These are phyloP conservation scores for Coilia nasus DNA, from an alignment of 2,797 vertebrate species.

Conservation along the genomic window DNA sequence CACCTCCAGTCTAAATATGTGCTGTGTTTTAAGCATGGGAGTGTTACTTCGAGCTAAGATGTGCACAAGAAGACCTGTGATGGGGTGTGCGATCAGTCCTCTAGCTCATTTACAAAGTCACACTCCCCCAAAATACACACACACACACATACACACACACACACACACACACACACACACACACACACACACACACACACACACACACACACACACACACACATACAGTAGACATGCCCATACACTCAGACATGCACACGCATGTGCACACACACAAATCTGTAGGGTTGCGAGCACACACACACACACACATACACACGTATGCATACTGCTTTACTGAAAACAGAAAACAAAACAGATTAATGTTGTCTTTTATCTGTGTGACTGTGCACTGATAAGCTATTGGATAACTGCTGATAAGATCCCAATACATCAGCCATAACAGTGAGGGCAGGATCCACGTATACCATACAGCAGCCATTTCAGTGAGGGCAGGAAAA, in stretches of 20 bases:
- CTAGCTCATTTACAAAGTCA: no score
- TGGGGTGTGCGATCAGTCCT: background rate
- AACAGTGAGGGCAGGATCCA: no score
- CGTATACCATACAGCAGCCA: no score
- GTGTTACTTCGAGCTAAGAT: background rate
- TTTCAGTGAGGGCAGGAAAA: no score
- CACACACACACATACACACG: background rate
- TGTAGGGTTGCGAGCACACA: background rate
- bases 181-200: background rate
- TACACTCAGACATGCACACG: background rate
- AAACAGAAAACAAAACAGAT: no score
- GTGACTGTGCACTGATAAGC: no score
- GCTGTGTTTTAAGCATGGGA: no score
- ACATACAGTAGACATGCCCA: background rate
- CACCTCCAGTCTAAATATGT: background rate
- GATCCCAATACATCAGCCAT: no score
- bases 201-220: background rate
- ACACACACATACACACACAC: conserved; percentile 5
- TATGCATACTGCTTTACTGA: background rate
- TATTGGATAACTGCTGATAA: no score
- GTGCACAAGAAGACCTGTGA: background rate
- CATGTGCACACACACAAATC: background rate
- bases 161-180: conserved; percentile 26
- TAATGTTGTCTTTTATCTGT: no score
- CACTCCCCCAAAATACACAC: background rate